Evolutionary conservation across 2,888 invertebrate genomes (phyloP).

Genomic region (Myathropa florea): DNA sequence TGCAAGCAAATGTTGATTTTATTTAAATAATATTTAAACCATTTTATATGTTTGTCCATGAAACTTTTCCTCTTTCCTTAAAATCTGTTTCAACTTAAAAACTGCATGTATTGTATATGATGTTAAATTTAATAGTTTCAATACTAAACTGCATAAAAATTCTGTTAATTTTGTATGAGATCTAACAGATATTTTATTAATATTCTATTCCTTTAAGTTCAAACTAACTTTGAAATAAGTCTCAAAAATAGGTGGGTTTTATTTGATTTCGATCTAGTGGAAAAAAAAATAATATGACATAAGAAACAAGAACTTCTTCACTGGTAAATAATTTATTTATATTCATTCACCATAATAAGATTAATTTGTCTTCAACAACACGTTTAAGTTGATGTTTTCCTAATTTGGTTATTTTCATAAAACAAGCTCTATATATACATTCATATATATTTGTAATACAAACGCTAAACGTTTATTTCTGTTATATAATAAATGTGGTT

Average conservation of each 20-base stretch:
- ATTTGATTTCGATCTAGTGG: slow-evolving; percentile 50
- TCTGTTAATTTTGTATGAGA: slow-evolving; percentile 24
- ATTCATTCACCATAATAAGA: not conserved
- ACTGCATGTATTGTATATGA: not conserved
- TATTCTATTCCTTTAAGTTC: slow-evolving; percentile 15
- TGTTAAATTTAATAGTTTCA: not conserved
- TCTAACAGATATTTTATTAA: slow-evolving; percentile 28
- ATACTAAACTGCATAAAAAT: no score
- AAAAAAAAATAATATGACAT: slow-evolving; percentile 31
- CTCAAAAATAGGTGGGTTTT: slow-evolving; percentile 67
- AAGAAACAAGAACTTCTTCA: slow-evolving; percentile 12
- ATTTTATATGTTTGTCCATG: no score
- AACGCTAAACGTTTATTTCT: slow-evolving; percentile 24
- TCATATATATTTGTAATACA: slow-evolving; percentile 17
- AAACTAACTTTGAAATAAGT: slow-evolving; percentile 54
- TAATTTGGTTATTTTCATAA: not conserved
- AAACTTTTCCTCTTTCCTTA: no score
- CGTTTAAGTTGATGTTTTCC: not conserved
- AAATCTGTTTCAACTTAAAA: not conserved
- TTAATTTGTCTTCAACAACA: not conserved
- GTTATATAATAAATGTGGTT: slow-evolving; percentile 36
- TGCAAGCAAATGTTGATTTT: no score
- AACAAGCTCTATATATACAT: slow-evolving; percentile 19
- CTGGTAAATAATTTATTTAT: not conserved
- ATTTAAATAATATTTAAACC: no score